A percentile compares a stretch with the other conserved stretches of the same genome.
Conservation (phyloP, 2,113 vertebrate genomes). For the Thinocorus orbignyianus region DNA sequence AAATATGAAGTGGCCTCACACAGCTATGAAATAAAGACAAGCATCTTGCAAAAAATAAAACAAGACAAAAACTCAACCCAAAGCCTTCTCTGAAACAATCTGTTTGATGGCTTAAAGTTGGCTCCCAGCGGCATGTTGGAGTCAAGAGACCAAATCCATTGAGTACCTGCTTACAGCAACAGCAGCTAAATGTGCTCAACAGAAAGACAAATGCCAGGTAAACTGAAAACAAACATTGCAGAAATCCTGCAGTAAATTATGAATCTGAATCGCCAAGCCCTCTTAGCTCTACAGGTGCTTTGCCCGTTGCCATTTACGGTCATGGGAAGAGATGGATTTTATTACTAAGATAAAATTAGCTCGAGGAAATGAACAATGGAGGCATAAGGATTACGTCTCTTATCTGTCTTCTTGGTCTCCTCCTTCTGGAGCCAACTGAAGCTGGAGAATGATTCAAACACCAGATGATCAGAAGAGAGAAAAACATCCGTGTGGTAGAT, state of each 20-base stretch:
- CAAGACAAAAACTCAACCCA: neutral
- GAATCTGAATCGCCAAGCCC: neutral
- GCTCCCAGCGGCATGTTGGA: rapidly evolving
- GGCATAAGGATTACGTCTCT: neutral
- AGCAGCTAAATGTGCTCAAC: neutral
- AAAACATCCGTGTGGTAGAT: neutral
- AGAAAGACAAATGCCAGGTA: neutral
- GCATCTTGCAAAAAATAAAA: neutral
- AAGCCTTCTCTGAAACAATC: neutral
- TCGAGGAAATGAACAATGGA: neutral
- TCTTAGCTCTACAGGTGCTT: neutral
- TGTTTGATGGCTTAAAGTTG: neutral
- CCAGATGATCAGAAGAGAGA: neutral
- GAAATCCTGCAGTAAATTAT: neutral
- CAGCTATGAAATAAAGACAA: neutral
- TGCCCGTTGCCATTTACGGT: neutral
- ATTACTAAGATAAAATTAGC: neutral
- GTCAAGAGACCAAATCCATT: neutral
- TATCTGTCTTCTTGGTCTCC: neutral
- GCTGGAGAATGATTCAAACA: neutral
- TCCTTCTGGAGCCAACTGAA: neutral
- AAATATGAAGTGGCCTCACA: neutral
- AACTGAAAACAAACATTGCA: neutral
- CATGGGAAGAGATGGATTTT: neutral
- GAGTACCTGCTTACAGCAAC: neutral